Base-by-base conservation (phyloP, 2,888 invertebrate species). In the Parnassius mnemosyne region DNA sequence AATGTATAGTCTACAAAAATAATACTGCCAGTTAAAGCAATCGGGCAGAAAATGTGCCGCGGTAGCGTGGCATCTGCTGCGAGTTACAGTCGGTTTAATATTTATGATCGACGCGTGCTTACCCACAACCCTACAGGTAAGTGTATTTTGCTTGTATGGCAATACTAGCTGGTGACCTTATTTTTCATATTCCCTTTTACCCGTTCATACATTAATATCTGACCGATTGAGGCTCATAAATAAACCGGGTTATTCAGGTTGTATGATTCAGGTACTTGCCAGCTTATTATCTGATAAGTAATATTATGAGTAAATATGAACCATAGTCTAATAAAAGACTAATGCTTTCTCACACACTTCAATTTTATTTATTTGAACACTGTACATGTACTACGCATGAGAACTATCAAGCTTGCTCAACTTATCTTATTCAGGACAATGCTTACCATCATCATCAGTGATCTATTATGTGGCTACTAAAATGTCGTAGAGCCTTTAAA, bases 11-110 rank as follows among this genome's bases (percentile, higher is more conserved):
- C 11, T 7, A 34, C 62, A 54, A 62, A 20, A 20, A 62, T 62
- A 57, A 42, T 49, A 57, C 1, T 55, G 16, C 46, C 25, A 16
- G 52, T 16, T 34, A 47, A 60, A 57, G 53, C 49, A n/a, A 50
- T 50, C n/a, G 46, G 50, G 41, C 44, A 62, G 57, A 57, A 53
- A 51, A 58, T 9, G 44, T 49, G 16, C 34, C 53, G 16, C 57
- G 53, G 57, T 57, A 50, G 57, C 50, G 50, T 43, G 54, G 57
- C 62, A 62, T 54, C 57, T 62, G 61, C 44, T 61, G 11, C 54
- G 53, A 57, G 50, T 20, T 62, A 60, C 55, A 49, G 49, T 46
- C 47, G 42, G 43, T 34, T 44, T 54, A 42, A 58, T 62, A 62
- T 62, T 57, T 62, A 62, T 62, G 50, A 58, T 12, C 44, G 34